phyloP scores from a whole-genome alignment of 2,797 vertebrate genomes.

The Xiphorhynchus erythropygius region DNA sequence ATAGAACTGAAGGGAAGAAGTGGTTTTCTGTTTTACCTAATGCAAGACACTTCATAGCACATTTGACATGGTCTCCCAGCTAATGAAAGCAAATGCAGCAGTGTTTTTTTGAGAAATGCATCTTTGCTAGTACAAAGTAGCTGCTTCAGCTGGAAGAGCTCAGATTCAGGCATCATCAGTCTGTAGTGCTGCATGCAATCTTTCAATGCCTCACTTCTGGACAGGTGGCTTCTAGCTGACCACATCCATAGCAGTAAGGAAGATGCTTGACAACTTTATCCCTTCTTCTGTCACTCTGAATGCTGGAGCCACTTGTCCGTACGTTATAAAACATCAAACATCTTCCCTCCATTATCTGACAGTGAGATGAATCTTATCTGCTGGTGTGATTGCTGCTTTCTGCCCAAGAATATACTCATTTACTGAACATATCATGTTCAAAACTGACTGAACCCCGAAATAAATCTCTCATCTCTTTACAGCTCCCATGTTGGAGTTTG shows the following conservation, averaged over 20 bases:
- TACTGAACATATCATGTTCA: neutral
- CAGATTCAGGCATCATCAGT: neutral
- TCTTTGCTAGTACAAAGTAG: neutral
- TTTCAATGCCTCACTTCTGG: neutral
- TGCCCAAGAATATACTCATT: neutral
- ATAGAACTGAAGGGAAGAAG: neutral
- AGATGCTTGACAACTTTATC: neutral
- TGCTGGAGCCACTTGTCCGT: neutral
- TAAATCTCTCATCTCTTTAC: neutral
- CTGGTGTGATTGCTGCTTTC: neutral
- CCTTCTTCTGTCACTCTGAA: neutral
- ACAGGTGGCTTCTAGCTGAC: neutral
- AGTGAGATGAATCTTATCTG: neutral
- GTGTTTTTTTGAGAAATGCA: neutral
- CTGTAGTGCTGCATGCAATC: neutral
- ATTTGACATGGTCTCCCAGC: neutral
- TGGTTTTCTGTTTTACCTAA: neutral
- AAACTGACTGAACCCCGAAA: neutral
- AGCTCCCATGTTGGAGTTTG: neutral
- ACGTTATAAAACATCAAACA: neutral
- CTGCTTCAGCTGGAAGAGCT: neutral
- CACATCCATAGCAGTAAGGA: neutral
- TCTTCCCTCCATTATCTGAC: neutral
- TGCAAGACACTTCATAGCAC: fast-evolving
- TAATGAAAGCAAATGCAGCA: neutral